phyloP scores from a whole-genome alignment of 2,113 vertebrate species.

The Ceyx melanurus region DNA sequence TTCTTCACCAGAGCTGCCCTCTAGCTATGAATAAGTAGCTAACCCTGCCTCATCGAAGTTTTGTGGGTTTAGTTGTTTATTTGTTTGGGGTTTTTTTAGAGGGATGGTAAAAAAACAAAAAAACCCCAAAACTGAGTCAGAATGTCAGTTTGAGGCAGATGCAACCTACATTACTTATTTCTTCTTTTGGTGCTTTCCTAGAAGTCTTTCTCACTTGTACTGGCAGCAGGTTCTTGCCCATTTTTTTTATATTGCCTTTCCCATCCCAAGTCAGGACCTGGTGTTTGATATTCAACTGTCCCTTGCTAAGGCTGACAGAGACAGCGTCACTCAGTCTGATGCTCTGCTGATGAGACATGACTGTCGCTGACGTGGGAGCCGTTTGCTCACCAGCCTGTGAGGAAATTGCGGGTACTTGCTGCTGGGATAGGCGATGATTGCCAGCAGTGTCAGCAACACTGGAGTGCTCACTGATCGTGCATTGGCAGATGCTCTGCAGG shows the following conservation, averaged over 20 bases:
- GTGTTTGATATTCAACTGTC: neutral
- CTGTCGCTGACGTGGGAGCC: neutral
- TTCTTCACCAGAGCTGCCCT: neutral
- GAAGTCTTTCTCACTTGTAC: neutral
- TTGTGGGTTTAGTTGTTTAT: neutral
- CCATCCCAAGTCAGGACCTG: neutral
- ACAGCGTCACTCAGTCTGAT: accelerated
- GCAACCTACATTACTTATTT: neutral
- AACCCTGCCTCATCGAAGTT: neutral
- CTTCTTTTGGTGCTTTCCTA: neutral
- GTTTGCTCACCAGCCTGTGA: neutral
- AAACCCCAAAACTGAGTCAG: no score
- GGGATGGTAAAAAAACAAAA: neutral
- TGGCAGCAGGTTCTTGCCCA: neutral
- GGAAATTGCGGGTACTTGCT: neutral
- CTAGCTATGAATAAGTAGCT: neutral
- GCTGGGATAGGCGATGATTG: neutral
- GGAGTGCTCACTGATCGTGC: neutral
- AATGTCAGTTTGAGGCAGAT: neutral
- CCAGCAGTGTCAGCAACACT: neutral
- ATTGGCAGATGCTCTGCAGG: neutral
- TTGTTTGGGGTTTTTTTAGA: no score
- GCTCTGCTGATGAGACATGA: neutral
- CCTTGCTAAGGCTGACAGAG: neutral
- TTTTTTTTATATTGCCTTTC: neutral